Evolutionary conservation across 2,888 invertebrate genomes (phyloP).

Genomic region (Julus scandinavius): DNA sequence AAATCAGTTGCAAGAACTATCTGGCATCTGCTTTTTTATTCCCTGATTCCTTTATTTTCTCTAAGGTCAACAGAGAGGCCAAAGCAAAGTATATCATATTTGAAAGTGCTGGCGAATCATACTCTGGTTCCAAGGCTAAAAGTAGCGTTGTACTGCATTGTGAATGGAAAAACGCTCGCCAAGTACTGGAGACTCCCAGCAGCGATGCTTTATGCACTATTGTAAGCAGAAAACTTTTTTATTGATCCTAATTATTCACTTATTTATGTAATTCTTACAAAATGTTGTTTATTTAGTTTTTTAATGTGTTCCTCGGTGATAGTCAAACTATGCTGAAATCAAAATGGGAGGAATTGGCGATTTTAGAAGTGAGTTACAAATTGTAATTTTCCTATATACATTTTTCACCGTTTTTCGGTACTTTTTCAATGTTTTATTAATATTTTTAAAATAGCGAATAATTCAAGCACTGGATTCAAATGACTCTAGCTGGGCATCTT

Average conservation of each 20-base stretch:
- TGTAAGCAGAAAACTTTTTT: constrained; percentile 6
- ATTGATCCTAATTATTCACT: too few relatives aligned
- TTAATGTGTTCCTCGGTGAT: constrained; percentile 31
- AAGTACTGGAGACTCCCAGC: constrained; percentile 48
- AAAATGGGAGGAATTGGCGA: constrained; percentile 41
- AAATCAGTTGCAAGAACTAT: not conserved
- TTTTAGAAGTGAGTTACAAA: constrained; percentile 44
- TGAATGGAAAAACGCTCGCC: constrained; percentile 35
- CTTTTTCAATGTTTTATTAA: not conserved
- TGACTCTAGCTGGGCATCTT: not conserved
- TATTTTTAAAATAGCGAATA: not conserved
- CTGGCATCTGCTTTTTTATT: not conserved
- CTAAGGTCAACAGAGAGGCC: not conserved
- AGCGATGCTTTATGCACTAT: constrained; percentile 43
- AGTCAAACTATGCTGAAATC: not conserved
- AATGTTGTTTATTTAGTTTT: not conserved
- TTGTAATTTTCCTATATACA: not conserved
- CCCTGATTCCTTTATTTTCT: not conserved
- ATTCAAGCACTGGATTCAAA: not conserved
- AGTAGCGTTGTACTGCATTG: constrained; percentile 27
- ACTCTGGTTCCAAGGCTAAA: not conserved
- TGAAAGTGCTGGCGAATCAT: not conserved
- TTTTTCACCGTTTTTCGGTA: not conserved
- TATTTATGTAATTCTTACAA: not conserved
- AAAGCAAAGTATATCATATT: not conserved